Base-by-base conservation (phyloP, 2,888 invertebrate genomes). In the Phengaris arion region DNA sequence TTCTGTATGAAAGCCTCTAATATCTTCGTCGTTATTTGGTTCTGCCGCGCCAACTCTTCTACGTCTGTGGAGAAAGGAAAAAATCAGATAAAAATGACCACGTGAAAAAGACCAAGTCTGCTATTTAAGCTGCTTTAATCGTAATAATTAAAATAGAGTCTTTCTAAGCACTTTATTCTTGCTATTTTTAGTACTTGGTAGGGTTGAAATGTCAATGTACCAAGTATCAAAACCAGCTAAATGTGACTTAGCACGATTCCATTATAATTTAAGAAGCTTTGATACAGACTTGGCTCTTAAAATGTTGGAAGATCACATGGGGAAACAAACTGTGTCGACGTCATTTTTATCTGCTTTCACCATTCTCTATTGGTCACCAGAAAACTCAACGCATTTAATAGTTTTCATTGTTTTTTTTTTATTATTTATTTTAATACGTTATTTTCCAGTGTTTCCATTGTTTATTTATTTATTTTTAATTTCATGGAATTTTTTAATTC, bases 11-110 rank as follows among this genome's bases (percentile, higher is more conserved):
- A 96, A 77, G 96, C 96, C 84, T 96, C 96, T 80, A 96, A 94
- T 80, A 96, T 96, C 92, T 96, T 96, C 89, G 96, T 95, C 54
- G 96, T 96, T 87, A 96, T 96, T 87, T 95, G 94, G 93, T 96
- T 96, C 94, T 96, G 96, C 79, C 96, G 92, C 82, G 95, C 95
- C 87, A 96, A 88, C 88, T 96, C 96, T 81, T 94, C 93, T 75
- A 87, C 81, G 83, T 87, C 93, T 94, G 93, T 81, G 90, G 85
- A 90, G 91, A 90, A 90, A 89, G 85, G 91, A 92, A 92, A 91
- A 86, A 76, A 81, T 78, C 89, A 89, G 93, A 93, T 93, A 93
- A 93, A 93, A 93, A 93, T 93, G 93, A 93, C 93, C 88, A 87
- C 81, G 84, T 83, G 84, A 76, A 79, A 76, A 80, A 82, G 80